These are phyloP conservation scores for Diorhabda sublineata DNA, from an alignment of 1,140 invertebrate genomes.

Conservation along the genomic window DNA sequence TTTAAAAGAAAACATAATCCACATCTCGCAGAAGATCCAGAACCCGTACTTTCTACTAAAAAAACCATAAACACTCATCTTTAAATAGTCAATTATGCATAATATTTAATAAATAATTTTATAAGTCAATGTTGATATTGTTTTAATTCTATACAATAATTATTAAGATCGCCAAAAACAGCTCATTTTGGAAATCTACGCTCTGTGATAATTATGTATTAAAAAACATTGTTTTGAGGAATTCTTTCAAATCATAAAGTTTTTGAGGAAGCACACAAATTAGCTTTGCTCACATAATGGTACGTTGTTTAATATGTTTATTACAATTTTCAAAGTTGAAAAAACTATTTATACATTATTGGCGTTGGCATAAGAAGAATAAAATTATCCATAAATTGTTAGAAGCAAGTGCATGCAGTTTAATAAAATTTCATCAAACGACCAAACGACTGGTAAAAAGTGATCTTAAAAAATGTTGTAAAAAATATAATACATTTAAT, in stretches of 20 bases:
- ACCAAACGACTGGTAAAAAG: background rate
- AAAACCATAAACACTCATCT: background rate
- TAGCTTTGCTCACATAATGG: background rate
- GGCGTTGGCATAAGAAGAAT: background rate
- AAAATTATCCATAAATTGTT: background rate
- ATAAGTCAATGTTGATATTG: too few relatives aligned
- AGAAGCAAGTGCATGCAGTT: background rate
- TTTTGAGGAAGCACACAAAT: too few relatives aligned
- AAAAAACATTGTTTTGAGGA: too few relatives aligned
- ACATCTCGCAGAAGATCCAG: constrained; percentile 9
- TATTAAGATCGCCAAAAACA: too few relatives aligned
- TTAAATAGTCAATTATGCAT: background rate
- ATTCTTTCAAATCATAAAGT: background rate
- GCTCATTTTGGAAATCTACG: too few relatives aligned
- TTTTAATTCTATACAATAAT: too few relatives aligned
- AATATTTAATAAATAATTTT: background rate
- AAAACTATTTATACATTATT: background rate
- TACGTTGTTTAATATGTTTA: background rate
- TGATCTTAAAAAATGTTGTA: background rate
- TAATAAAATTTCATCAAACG: too few relatives aligned
- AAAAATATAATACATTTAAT: background rate
- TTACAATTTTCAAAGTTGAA: background rate
- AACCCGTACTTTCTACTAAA: background rate
- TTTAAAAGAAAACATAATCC: constrained; percentile 16
- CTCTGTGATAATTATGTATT: too few relatives aligned